These are phyloP conservation scores for Artemisiospiza belli DNA, from an alignment of 2,113 vertebrate genomes.

Conservation along the genomic window DNA sequence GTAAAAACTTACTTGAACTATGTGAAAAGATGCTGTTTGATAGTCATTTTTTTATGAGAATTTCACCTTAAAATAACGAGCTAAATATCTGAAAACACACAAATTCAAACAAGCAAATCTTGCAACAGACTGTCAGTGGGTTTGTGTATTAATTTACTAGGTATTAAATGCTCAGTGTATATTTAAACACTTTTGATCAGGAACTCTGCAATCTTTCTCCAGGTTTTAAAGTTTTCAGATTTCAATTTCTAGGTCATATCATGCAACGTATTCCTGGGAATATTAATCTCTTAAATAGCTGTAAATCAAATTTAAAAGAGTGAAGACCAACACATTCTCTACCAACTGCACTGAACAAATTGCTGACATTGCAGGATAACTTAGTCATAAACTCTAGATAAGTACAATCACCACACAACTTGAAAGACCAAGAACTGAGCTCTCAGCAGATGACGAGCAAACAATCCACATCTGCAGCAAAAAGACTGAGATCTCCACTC, in stretches of 20 bases:
- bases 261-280: background rate
- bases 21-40: background rate
- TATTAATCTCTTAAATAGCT: background rate
- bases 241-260: background rate
- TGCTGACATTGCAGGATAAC: background rate
- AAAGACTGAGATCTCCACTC: background rate
- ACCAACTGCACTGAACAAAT: background rate
- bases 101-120: background rate
- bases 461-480: fast-evolving
- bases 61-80: background rate
- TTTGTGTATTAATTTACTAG: background rate
- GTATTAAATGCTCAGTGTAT: background rate
- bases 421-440: background rate
- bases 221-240: background rate
- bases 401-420: background rate
- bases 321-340: background rate
- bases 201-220: background rate
- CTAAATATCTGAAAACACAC: background rate
- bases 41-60: background rate
- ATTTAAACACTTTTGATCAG: background rate
- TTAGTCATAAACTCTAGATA: background rate
- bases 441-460: background rate
- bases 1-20: background rate
- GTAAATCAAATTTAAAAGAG: background rate
- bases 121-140: background rate